Percentiles rank a stretch among this genome's conserved stretches.
These are phyloP conservation scores for Tangara arthus DNA, from an alignment of 2,797 vertebrate species.

Conservation along the genomic window DNA sequence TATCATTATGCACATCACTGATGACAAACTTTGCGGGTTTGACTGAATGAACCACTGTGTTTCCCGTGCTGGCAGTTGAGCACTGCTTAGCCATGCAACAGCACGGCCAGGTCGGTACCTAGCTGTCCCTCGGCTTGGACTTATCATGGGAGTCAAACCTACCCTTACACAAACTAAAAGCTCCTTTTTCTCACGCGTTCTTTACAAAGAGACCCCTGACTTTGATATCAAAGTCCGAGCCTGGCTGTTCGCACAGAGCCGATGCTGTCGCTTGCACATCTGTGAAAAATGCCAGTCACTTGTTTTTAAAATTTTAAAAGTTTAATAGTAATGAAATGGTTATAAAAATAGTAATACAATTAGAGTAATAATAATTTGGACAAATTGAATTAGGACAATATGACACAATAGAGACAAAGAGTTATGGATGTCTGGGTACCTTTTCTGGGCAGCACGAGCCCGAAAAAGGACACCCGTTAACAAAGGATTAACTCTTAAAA, in stretches of 20 bases:
- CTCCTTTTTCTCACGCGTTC: background rate
- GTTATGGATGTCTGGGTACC: too few species aligned
- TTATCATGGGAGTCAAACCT: background rate
- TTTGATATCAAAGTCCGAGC: background rate
- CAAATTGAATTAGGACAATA: too few species aligned
- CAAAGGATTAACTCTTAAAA: too few species aligned
- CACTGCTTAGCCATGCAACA: background rate
- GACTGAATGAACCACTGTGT: accelerated
- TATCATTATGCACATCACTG: background rate
- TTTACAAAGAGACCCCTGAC: background rate
- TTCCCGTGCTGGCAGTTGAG: accelerated
- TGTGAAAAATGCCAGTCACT: too few species aligned
- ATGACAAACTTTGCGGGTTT: background rate
- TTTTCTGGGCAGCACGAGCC: too few species aligned
- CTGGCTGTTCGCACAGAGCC: accelerated
- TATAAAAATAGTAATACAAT: too few species aligned
- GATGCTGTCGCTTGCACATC: accelerated
- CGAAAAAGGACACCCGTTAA: too few species aligned
- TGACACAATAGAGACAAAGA: too few species aligned
- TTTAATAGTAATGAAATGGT: too few species aligned
- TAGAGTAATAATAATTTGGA: too few species aligned
- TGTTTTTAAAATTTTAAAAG: too few species aligned
- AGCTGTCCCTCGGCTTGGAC: background rate
- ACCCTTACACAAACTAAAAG: too few species aligned
- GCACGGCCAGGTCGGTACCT: background rate